Base-by-base conservation (phyloP, 1,140 invertebrate species). In the Tribolium madens region DNA sequence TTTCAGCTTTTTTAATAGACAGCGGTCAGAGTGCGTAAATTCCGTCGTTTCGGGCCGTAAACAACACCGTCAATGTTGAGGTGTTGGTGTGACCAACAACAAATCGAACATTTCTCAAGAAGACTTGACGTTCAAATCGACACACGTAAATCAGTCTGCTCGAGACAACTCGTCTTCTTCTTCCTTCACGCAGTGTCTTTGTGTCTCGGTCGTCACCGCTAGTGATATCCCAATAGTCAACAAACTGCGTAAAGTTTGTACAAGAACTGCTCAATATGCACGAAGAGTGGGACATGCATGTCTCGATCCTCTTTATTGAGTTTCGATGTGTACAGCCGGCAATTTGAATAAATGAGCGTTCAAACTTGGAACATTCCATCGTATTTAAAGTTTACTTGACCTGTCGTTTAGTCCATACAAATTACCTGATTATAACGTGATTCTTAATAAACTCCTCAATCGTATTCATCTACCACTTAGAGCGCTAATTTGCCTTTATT, bases 301-400 rank as follows among this genome's bases (percentile, higher is more conserved):
- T 78, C 74, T 79, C 57, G 78, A 77, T 79, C 71, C 73, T 80
- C 76, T 80, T 80, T 80, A 80, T 80, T 80, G 78, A 74, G 79
- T 78, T 80, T 78, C 79, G 47, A 75, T 75, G 76, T 79, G 78
- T 75, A 79, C 76, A 57, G 76, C 70, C 73, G 48, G 75, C 75
- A 76, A 79, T 79, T 79, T 79, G 78, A 79, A 79, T 73, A 78
- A 78, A 78, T 79, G 75, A 76, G 72, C 77, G 77, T 64, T 68
- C 69, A 78, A 79, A 79, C 75, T 79, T 76, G 48, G 75, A 71
- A 76, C 60, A 76, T 76, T 79, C 78, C 71, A 50, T 50, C 48
- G 78, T 79, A 79, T 79, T 79, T 79, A 79, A 72, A 79, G 57
- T 79, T 79, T 71, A 70, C 64, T 76, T 52, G 75, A 74, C 57